These are phyloP conservation scores for Bubo blakistoni DNA, from an alignment of 2,113 vertebrate genomes.

Conservation along the genomic window DNA sequence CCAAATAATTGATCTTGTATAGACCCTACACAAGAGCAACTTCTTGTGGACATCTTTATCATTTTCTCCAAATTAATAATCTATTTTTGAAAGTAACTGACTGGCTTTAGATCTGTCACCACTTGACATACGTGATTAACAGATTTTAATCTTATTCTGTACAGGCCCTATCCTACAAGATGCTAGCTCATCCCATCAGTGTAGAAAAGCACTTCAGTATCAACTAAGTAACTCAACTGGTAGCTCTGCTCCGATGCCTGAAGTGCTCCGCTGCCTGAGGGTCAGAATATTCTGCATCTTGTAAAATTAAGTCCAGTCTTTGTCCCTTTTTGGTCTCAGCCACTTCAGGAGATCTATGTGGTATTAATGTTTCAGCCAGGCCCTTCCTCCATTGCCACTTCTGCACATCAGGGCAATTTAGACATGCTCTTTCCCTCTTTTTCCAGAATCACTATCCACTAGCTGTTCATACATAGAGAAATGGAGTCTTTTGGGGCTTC, in stretches of 20 bases:
- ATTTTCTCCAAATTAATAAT: background rate
- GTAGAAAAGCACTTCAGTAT: background rate
- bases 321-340: background rate
- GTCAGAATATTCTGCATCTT: background rate
- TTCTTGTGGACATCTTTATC: background rate
- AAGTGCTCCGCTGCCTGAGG: background rate
- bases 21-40: background rate
- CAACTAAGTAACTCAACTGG: background rate
- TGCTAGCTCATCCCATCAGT: background rate
- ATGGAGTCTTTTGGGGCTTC: background rate
- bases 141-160: background rate
- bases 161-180: background rate
- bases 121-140: background rate
- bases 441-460: background rate
- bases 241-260: background rate
- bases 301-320: background rate
- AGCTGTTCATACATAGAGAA: background rate
- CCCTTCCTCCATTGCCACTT: background rate
- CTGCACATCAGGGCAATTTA: background rate
- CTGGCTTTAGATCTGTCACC: background rate
- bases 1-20: background rate
- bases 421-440: background rate
- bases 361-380: background rate
- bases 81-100: background rate
- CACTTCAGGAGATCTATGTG: background rate